phyloP scores from a whole-genome alignment of 2,797 vertebrate species.

The Poeciliopsis paucimaculata region DNA sequence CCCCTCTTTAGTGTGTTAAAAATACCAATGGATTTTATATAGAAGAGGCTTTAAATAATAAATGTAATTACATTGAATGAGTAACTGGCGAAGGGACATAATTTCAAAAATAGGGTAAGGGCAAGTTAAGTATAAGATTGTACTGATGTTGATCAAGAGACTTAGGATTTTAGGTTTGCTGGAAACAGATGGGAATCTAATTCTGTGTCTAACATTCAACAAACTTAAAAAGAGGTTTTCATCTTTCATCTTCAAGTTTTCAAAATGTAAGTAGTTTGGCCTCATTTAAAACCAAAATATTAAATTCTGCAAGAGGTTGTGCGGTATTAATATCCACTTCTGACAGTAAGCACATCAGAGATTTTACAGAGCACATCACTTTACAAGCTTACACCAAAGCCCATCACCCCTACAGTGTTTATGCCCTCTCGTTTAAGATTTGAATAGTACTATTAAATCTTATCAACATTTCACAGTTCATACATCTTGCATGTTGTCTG shows the following conservation, averaged over 20 bases:
- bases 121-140: not conserved
- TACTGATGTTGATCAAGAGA: not conserved
- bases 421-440: constrained; percentile 24
- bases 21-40: not conserved
- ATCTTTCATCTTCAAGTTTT: constrained; percentile 14
- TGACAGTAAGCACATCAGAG: constrained; percentile 69
- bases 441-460: constrained; percentile 33
- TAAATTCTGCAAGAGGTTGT: constrained; percentile 50
- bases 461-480: constrained; percentile 24
- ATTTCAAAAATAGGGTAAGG: not conserved
- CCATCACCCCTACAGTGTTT: constrained; percentile 27
- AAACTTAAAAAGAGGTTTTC: not conserved
- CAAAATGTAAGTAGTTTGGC: constrained; percentile 28
- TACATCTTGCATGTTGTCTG: constrained; percentile 26
- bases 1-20: not conserved
- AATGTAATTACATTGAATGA: not conserved
- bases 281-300: constrained; percentile 62
- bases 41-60: not conserved
- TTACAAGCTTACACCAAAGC: constrained; percentile 54
- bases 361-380: constrained; percentile 59
- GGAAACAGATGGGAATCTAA: not conserved
- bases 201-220: not conserved
- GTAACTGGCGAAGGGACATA: not conserved
- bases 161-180: not conserved
- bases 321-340: constrained; percentile 59